phyloP scores from a whole-genome alignment of 2,888 invertebrate species.

The Stenchaetothrips biformis region DNA sequence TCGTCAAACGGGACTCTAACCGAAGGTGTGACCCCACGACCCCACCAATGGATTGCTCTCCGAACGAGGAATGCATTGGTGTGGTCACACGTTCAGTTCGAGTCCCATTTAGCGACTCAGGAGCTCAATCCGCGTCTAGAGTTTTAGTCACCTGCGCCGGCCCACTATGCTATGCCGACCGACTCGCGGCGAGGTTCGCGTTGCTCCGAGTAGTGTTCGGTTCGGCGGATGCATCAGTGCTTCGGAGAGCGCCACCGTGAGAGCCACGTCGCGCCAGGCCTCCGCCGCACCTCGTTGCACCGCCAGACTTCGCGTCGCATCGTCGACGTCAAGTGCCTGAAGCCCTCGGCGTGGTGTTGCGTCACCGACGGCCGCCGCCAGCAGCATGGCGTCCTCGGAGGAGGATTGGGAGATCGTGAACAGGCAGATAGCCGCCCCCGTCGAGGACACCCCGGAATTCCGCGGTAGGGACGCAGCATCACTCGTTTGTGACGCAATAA shows the following conservation, averaged over 20 bases:
- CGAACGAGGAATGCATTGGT: no score
- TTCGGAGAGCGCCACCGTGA: not conserved
- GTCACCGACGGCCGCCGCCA: not conserved
- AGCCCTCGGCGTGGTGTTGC: not conserved
- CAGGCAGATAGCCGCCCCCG: not conserved
- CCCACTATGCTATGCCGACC: no score
- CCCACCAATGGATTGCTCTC: no score
- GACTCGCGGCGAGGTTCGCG: no score
- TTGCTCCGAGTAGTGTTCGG: not conserved
- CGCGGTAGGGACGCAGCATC: not conserved
- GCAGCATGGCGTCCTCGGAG: not conserved
- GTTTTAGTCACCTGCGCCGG: no score
- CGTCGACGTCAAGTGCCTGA: not conserved
- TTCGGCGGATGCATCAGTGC: not conserved
- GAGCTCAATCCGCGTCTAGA: no score
- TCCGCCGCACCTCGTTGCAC: not conserved
- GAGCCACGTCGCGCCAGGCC: no score
- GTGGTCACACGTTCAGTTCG: no score
- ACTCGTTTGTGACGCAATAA: no score
- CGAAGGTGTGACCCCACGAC: no score
- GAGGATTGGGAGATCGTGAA: not conserved
- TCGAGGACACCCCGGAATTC: slow-evolving; percentile 3
- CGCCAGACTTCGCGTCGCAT: not conserved
- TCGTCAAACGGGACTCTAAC: no score
- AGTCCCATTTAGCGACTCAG: no score